A percentile compares a stretch with the other conserved stretches of the same genome.
Conservation (phyloP, 1,140 invertebrate species). For the Paraescarpia echinospica region DNA sequence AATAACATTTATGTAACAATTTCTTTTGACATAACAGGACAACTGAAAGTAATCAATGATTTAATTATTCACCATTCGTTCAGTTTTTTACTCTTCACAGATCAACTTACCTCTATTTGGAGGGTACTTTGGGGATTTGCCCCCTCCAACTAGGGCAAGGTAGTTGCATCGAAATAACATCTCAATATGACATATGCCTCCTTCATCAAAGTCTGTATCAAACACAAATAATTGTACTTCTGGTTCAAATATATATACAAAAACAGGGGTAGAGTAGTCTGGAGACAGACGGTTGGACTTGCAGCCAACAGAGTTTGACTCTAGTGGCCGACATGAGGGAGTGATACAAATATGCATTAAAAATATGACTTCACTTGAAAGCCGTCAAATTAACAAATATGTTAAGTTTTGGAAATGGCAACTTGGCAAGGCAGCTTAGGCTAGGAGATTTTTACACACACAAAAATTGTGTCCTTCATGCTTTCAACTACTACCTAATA, state of each 20-base stretch:
- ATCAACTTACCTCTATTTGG: slow-evolving; percentile 76
- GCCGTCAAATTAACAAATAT: too few species aligned
- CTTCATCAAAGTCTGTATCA: slow-evolving; percentile 63
- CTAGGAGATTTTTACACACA: too few species aligned
- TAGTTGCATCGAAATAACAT: slow-evolving; percentile 98
- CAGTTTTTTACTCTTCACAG: not conserved
- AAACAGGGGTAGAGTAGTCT: not conserved
- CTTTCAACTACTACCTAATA: too few species aligned
- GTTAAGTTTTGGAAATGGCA: too few species aligned
- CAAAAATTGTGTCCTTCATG: too few species aligned
- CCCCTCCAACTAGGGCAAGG: slow-evolving; percentile 92
- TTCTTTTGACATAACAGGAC: not conserved
- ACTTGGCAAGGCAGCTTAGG: too few species aligned
- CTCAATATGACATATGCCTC: slow-evolving; percentile 90
- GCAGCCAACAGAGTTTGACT: too few species aligned
- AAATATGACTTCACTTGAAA: too few species aligned
- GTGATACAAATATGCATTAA: too few species aligned
- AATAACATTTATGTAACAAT: not conserved
- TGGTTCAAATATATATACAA: too few species aligned
- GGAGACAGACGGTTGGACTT: too few species aligned
- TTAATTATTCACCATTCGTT: not conserved
- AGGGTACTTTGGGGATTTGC: slow-evolving; percentile 86
- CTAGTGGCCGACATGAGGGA: too few species aligned
- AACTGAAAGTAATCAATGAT: not conserved
- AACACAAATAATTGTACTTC: slow-evolving; percentile 15